Evolutionary conservation across 1,140 invertebrate genomes (phyloP).

Genomic region (Homarus americanus): DNA sequence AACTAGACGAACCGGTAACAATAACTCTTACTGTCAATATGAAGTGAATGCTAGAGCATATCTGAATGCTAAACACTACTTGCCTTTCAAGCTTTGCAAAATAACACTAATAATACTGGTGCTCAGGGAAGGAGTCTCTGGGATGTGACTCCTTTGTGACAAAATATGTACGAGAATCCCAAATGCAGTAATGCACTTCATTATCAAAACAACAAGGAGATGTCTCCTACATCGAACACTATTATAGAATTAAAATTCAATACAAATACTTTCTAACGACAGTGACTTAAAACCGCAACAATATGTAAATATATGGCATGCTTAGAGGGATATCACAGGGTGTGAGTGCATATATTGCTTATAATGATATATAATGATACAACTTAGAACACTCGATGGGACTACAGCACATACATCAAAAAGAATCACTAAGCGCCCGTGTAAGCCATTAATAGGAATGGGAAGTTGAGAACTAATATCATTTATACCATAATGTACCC

Average conservation of each 20-base stretch:
- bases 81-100: constrained; percentile 30
- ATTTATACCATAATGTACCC: neutral
- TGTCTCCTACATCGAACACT: constrained; percentile 42
- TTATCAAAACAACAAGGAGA: constrained; percentile 53
- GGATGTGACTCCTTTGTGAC: constrained; percentile 34
- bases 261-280: constrained; percentile 50
- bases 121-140: constrained; percentile 35
- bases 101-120: constrained; percentile 70
- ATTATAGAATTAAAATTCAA: constrained; percentile 39
- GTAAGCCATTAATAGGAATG: constrained; percentile 16
- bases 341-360: constrained; percentile 62
- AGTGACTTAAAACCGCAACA: constrained; percentile 53
- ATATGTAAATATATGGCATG: constrained; percentile 41
- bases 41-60: constrained; percentile 22
- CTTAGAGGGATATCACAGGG: constrained; percentile 57
- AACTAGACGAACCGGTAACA: constrained; percentile 14
- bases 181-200: constrained; percentile 14
- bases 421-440: neutral
- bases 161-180: constrained; percentile 12
- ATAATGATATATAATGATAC: constrained; percentile 49
- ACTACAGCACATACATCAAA: neutral
- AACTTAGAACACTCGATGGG: constrained; percentile 7
- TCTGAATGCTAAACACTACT: constrained; percentile 26
- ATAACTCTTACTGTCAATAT: constrained; percentile 53
- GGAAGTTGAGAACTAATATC: constrained; percentile 17